A percentile compares a stretch with the other conserved stretches of the same genome.
Conservation (phyloP, 1,140 invertebrate genomes). For the Zaprionus vittiger region DNA sequence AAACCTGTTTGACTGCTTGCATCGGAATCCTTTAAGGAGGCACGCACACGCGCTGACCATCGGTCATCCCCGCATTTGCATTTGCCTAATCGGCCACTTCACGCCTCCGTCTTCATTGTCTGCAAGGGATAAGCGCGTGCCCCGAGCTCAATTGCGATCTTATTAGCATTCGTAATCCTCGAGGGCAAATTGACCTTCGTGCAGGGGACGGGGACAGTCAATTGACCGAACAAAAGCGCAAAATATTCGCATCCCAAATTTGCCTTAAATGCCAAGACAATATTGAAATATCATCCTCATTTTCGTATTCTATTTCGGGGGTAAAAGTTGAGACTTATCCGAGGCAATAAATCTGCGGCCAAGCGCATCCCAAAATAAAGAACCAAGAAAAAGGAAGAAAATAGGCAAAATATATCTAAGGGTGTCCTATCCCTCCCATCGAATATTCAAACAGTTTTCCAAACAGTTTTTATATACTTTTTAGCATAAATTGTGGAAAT, state of each 20-base stretch:
- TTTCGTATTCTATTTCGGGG: constrained; percentile 23
- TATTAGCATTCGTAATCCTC: constrained; percentile 47
- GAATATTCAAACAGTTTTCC: constrained; percentile 75
- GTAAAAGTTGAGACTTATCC: constrained; percentile 54
- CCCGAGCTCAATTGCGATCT: constrained; percentile 42
- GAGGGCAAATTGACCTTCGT: constrained; percentile 21
- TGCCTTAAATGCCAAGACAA: constrained; percentile 43
- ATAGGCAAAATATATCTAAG: constrained; percentile 39
- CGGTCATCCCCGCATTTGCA: constrained; percentile 50
- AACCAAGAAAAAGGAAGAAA: constrained; percentile 60
- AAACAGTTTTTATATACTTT: constrained; percentile 73
- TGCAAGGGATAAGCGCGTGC: constrained; percentile 35
- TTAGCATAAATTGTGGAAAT: constrained; percentile 68
- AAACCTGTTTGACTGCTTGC: constrained; percentile 70
- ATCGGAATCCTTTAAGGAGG: constrained; percentile 28
- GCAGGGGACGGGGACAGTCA: constrained; percentile 45
- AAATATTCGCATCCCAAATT: constrained; percentile 26
- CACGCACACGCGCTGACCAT: constrained; percentile 57
- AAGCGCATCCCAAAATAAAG: constrained; percentile 65
- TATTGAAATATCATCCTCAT: constrained; percentile 72
- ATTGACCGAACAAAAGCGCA: constrained; percentile 46
- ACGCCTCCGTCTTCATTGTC: constrained; percentile 38
- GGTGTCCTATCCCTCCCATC: constrained; percentile 39
- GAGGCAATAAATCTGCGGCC: constrained; percentile 76
- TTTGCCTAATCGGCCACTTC: constrained; percentile 48